Conservation (phyloP, 2,797 vertebrate genomes). For the Acridotheres tristis region DNA sequence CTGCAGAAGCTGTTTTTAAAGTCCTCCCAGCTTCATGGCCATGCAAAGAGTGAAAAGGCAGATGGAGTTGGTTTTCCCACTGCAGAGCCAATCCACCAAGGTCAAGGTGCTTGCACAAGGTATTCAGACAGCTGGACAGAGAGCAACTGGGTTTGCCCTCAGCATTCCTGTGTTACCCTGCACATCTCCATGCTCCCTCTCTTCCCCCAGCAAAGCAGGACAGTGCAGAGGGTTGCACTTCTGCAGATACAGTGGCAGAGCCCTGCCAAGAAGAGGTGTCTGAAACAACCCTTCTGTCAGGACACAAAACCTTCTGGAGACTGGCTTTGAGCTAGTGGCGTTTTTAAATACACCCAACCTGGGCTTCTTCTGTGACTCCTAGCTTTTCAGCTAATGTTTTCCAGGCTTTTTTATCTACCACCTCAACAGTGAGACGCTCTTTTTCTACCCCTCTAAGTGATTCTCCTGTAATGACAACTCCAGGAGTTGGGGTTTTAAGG, state of each 20-base stretch:
- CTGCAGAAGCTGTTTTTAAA: neutral
- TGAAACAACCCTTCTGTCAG: neutral
- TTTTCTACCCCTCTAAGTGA: neutral
- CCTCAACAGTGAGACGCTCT: neutral
- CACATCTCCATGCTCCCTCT: neutral
- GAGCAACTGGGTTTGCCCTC: neutral
- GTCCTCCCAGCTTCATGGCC: neutral
- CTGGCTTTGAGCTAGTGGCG: neutral
- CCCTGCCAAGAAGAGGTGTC: neutral
- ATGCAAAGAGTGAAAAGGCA: neutral
- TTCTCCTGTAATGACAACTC: constrained; percentile 11
- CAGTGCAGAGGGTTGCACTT: neutral
- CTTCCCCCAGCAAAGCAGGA: neutral
- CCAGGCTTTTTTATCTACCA: neutral
- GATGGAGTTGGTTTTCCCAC: neutral
- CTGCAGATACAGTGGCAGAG: neutral
- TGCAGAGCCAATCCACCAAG: neutral
- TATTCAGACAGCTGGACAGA: neutral
- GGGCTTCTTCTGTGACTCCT: neutral
- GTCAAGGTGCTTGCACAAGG: neutral
- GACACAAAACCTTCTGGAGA: neutral
- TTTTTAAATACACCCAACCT: neutral
- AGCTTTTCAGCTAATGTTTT: neutral
- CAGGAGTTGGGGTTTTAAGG: constrained; percentile 5
- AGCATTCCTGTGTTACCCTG: neutral